phyloP scores from a whole-genome alignment of 2,888 invertebrate species.

The Mythimna albipuncta region DNA sequence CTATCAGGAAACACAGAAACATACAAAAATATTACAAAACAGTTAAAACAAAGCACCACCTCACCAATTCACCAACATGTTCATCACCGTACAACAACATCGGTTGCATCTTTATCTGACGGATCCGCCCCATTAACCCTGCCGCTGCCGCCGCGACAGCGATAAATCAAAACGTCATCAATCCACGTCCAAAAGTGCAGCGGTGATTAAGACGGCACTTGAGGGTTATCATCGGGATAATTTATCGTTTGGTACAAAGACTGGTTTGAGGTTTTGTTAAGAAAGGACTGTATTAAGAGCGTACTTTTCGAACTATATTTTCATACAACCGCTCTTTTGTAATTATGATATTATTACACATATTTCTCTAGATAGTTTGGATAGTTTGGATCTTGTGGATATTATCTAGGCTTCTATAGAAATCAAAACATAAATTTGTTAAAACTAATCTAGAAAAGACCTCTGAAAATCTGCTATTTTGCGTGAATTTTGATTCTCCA shows the following conservation, averaged over 20 bases:
- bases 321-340: too few relatives aligned
- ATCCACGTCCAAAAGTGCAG: slow-evolving; percentile 70
- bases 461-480: too few relatives aligned
- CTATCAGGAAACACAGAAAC: too few relatives aligned
- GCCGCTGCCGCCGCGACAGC: slow-evolving; percentile 49
- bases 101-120: slow-evolving; percentile 75
- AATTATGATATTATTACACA: too few relatives aligned
- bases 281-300: slow-evolving; percentile 33
- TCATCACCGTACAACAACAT: slow-evolving; percentile 56
- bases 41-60: slow-evolving; percentile 18
- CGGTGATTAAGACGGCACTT: slow-evolving; percentile 75
- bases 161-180: slow-evolving; percentile 83
- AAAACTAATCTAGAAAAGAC: too few relatives aligned
- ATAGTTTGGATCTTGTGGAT: too few relatives aligned
- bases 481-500: too few relatives aligned
- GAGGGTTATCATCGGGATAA: slow-evolving; percentile 54
- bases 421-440: too few relatives aligned
- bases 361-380: too few relatives aligned
- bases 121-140: slow-evolving; percentile 78
- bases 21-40: not conserved
- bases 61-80: slow-evolving; percentile 46
- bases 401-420: too few relatives aligned
- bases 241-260: slow-evolving; percentile 54
- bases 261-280: slow-evolving; percentile 36
- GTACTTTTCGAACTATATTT: slow-evolving; percentile 13